phyloP scores from a whole-genome alignment of 2,888 invertebrate species.

The Melipona bicolor region DNA sequence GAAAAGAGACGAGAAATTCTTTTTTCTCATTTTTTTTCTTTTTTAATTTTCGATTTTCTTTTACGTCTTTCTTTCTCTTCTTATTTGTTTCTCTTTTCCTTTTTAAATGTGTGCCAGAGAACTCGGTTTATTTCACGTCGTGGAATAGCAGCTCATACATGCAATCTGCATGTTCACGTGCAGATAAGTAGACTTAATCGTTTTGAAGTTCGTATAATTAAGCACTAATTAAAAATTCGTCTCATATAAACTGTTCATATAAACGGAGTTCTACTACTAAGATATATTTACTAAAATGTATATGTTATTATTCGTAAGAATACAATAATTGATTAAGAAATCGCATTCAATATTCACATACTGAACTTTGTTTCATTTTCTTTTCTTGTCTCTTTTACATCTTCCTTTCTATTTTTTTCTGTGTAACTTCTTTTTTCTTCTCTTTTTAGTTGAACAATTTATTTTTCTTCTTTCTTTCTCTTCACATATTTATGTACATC shows the following conservation, averaged over 20 bases:
- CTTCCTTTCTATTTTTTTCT: neutral
- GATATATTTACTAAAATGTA: neutral
- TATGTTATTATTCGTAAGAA: neutral
- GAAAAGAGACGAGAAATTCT: neutral
- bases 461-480: neutral
- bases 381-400: slow-evolving; percentile 10
- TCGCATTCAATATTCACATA: slow-evolving; percentile 11
- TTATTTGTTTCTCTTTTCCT: neutral
- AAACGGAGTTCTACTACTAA: neutral
- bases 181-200: neutral
- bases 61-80: neutral
- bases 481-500: neutral
- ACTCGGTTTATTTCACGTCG: neutral
- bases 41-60: neutral
- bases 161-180: neutral
- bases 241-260: neutral
- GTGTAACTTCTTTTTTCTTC: neutral
- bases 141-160: neutral
- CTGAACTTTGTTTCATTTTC: slow-evolving; percentile 1
- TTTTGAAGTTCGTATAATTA: neutral
- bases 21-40: neutral
- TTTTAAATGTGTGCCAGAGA: neutral
- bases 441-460: neutral
- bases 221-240: neutral
- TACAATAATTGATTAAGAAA: slow-evolving; percentile 59